Evolutionary conservation across 2,113 vertebrate genomes (phyloP).

Genomic region (Chelonoidis abingdonii): DNA sequence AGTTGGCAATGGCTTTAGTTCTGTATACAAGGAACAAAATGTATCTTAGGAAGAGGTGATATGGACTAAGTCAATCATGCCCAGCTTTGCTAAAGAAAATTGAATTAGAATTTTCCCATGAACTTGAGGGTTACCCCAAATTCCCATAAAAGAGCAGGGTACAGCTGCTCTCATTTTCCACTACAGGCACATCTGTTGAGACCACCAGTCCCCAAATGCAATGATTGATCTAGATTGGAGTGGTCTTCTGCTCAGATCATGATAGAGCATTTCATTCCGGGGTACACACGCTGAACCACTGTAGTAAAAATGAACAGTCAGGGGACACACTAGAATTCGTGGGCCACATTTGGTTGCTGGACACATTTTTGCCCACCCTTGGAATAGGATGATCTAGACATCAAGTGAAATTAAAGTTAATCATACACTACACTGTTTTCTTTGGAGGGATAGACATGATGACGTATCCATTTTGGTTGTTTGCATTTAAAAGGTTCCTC

Average conservation of each 20-base stretch:
- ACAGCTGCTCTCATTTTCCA: background rate
- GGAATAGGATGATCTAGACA: background rate
- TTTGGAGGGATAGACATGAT: slow-evolving; percentile 9
- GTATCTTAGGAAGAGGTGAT: background rate
- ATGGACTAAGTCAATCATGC: background rate
- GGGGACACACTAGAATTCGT: background rate
- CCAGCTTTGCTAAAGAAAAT: background rate
- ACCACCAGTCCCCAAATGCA: background rate
- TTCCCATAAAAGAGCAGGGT: background rate
- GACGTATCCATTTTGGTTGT: slow-evolving; percentile 34
- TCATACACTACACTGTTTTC: background rate
- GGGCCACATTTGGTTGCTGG: background rate
- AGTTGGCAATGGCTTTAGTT: background rate
- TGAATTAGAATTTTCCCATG: background rate
- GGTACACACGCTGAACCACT: background rate
- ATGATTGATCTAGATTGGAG: background rate
- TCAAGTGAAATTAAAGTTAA: background rate
- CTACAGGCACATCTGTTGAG: background rate
- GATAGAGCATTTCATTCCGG: background rate
- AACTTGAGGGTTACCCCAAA: background rate
- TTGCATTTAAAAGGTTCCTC: slow-evolving; percentile 83
- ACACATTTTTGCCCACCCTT: background rate
- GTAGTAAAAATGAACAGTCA: background rate
- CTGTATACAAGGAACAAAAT: background rate
- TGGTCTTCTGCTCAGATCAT: background rate